Evolutionary conservation across 1,140 invertebrate species (phyloP).

Genomic region (Ooceraea biroi): DNA sequence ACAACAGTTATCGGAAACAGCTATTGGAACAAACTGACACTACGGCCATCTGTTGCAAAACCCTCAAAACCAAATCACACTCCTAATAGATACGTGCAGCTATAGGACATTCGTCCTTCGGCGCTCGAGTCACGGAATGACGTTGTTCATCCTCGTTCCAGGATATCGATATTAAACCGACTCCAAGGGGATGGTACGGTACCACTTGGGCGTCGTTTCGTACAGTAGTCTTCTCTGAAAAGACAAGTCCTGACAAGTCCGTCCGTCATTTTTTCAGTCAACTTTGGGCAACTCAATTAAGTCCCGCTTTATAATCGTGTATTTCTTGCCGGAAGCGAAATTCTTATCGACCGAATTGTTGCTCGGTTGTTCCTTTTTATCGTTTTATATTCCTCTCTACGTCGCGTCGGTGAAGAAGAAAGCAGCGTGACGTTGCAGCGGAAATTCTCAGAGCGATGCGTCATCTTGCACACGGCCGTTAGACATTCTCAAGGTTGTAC

Average conservation of each 20-base stretch:
- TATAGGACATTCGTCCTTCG: not conserved
- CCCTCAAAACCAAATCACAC: no score
- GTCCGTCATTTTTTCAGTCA: slow-evolving; percentile 9
- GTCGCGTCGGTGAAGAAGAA: slow-evolving; percentile 29
- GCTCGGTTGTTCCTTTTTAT: not conserved
- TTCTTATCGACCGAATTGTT: slow-evolving; percentile 29
- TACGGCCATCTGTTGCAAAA: no score
- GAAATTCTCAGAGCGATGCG: slow-evolving; percentile 49
- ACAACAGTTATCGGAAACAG: no score
- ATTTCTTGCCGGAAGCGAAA: not conserved
- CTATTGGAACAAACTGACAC: no score
- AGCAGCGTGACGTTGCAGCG: slow-evolving; percentile 34
- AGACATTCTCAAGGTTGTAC: slow-evolving; percentile 49
- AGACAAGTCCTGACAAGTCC: slow-evolving; percentile 2
- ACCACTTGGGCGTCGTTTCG: not conserved
- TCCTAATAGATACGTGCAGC: no score
- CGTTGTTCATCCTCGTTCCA: not conserved
- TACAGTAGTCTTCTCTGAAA: slow-evolving; percentile 5
- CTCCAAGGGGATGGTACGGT: not conserved
- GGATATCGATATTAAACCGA: not conserved
- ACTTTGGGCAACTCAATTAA: slow-evolving; percentile 19
- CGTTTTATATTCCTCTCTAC: not conserved
- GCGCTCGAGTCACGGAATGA: slow-evolving; percentile 4
- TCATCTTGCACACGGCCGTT: slow-evolving; percentile 41
- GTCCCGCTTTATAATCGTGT: not conserved